Evolutionary conservation across 2,888 invertebrate genomes (phyloP).

Genomic region (Meta bourneti): DNA sequence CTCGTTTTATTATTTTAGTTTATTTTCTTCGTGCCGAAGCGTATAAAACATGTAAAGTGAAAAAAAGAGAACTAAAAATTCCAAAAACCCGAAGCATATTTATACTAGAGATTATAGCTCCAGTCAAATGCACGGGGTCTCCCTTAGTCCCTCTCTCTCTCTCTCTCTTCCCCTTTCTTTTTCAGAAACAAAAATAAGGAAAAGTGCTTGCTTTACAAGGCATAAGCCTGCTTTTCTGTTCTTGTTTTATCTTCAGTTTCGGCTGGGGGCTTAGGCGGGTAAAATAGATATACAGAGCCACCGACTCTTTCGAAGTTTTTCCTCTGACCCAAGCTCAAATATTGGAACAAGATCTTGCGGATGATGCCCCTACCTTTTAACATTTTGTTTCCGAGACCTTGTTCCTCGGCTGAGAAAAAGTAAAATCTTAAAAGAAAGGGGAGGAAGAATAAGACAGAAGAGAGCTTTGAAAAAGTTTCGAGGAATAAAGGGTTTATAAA

Average conservation of each 20-base stretch:
- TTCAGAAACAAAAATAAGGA: neutral
- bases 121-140: slow-evolving; percentile 21
- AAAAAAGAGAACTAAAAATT: slow-evolving; percentile 45
- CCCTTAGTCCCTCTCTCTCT: no score
- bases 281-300: slow-evolving; percentile 43
- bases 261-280: slow-evolving; percentile 40
- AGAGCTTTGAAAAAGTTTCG: neutral
- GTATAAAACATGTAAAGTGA: slow-evolving; percentile 27
- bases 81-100: slow-evolving; percentile 61
- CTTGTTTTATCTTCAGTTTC: slow-evolving; percentile 47
- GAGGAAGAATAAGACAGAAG: neutral
- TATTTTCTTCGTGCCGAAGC: neutral
- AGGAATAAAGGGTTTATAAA: neutral
- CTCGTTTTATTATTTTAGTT: neutral
- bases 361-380: slow-evolving; percentile 29
- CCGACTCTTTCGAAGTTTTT: slow-evolving; percentile 4
- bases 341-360: slow-evolving; percentile 62
- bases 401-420: neutral
- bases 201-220: slow-evolving; percentile 24
- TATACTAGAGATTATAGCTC: slow-evolving; percentile 65
- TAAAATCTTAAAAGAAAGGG: neutral
- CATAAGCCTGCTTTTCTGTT: slow-evolving; percentile 46
- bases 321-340: slow-evolving; percentile 52
- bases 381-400: slow-evolving; percentile 14
- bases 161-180: neutral